Evolutionary conservation across 2,797 vertebrate species (phyloP).

Genomic region (Hipposideros larvatus): DNA sequence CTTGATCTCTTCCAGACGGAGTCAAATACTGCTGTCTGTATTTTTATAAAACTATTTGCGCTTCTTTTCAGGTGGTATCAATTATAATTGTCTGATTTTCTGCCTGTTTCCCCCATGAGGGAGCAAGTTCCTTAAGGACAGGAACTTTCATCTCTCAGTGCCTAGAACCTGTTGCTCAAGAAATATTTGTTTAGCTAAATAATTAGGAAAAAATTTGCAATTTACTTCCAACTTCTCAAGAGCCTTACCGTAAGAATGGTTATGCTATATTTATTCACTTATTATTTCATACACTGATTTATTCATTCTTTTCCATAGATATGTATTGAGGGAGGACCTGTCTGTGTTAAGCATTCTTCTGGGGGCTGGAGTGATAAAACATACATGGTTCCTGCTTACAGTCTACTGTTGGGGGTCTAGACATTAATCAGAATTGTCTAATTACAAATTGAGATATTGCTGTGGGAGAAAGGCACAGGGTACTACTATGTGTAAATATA

Average conservation of each 20-base stretch:
- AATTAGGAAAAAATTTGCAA: not conserved
- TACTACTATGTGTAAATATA: not conserved
- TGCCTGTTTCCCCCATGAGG: not conserved
- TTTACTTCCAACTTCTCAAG: constrained; percentile 17
- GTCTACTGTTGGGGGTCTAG: not conserved
- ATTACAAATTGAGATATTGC: not conserved
- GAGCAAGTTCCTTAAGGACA: not conserved
- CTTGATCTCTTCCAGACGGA: not conserved
- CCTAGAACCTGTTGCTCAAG: not conserved
- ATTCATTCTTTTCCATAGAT: not conserved
- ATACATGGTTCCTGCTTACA: not conserved
- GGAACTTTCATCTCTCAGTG: not conserved
- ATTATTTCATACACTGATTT: not conserved
- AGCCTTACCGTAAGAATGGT: not conserved
- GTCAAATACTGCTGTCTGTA: not conserved
- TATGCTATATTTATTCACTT: not conserved
- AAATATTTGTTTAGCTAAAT: constrained; percentile 30
- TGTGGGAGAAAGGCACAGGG: constrained; percentile 6
- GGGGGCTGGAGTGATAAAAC: not conserved
- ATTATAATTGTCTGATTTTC: not conserved
- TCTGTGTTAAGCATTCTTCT: not conserved
- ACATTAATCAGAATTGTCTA: constrained; percentile 6
- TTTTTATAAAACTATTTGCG: not conserved
- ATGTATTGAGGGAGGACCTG: not conserved
- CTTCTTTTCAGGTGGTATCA: not conserved